These are phyloP conservation scores for Lithophane leautieri DNA, from an alignment of 2,888 invertebrate genomes.

Conservation along the genomic window DNA sequence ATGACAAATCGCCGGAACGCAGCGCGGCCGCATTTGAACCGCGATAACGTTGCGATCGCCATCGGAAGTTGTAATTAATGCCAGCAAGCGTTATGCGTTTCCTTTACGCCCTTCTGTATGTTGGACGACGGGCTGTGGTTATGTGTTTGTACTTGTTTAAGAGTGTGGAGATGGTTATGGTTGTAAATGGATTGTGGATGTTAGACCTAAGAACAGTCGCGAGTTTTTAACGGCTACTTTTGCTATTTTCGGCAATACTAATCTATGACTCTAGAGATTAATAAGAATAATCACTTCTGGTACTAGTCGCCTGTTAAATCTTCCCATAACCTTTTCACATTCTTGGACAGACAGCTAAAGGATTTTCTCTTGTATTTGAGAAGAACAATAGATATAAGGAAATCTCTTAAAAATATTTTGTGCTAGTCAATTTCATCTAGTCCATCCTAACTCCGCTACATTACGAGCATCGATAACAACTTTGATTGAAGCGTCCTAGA, in stretches of 20 bases:
- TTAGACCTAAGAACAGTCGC: neutral
- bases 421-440: neutral
- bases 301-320: neutral
- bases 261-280: neutral
- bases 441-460: neutral
- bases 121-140: neutral
- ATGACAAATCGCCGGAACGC: constrained; percentile 71
- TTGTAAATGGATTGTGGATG: neutral
- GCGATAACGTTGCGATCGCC: constrained; percentile 76
- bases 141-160: neutral
- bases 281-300: neutral
- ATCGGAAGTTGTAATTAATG: constrained; percentile 83
- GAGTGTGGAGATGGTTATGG: neutral
- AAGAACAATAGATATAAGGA: neutral
- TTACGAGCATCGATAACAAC: constrained; percentile 10
- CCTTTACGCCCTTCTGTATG: constrained; percentile 69
- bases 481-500: constrained; percentile 9
- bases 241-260: neutral
- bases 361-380: neutral
- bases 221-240: neutral
- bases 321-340: neutral
- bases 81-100: constrained; percentile 79
- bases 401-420: neutral
- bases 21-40: constrained; percentile 63
- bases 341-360: neutral